A percentile compares a stretch with the other conserved stretches of the same genome.
These are phyloP conservation scores for Parazoanthus darwini DNA, from an alignment of 92 coral and sea anemone species.

Conservation along the genomic window DNA sequence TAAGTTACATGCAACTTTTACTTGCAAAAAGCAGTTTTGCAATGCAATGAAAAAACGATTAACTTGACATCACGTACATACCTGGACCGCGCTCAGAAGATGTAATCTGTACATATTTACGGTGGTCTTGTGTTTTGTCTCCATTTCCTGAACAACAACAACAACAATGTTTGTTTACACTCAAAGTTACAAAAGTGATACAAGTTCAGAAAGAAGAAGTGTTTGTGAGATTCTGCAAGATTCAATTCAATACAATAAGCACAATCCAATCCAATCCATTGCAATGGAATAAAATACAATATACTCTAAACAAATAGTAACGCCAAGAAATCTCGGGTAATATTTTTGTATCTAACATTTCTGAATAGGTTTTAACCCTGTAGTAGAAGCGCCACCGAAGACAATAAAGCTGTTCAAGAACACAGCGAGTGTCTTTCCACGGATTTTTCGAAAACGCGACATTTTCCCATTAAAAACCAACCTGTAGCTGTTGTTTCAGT, in stretches of 20 bases:
- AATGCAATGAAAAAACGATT: not conserved
- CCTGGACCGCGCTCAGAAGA: conserved; percentile 61
- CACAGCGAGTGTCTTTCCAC: not conserved
- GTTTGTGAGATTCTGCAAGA: not conserved
- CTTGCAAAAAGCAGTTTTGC: not conserved
- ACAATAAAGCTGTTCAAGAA: not conserved
- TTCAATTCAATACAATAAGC: not conserved
- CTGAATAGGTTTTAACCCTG: not conserved
- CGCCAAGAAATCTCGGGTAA: not conserved
- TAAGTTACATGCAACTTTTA: too few relatives aligned
- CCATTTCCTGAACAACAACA: conserved; percentile 55
- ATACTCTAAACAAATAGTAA: not conserved
- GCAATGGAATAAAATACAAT: too few relatives aligned
- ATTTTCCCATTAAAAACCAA: not conserved
- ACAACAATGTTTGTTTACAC: too few relatives aligned
- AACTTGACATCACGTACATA: not conserved
- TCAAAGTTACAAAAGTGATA: too few relatives aligned
- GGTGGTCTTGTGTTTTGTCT: conserved; percentile 60
- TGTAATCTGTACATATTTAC: conserved; percentile 85
- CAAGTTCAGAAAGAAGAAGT: not conserved
- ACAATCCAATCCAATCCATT: too few relatives aligned
- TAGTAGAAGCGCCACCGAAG: too few relatives aligned
- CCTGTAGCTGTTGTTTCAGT: not conserved
- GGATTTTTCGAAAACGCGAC: not conserved
- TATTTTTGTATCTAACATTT: too few relatives aligned